Percentiles rank a stretch among this genome's conserved stretches.
These are phyloP conservation scores for Oscheius sp. DNA, from an alignment of 2,888 invertebrate species.

Conservation along the genomic window DNA sequence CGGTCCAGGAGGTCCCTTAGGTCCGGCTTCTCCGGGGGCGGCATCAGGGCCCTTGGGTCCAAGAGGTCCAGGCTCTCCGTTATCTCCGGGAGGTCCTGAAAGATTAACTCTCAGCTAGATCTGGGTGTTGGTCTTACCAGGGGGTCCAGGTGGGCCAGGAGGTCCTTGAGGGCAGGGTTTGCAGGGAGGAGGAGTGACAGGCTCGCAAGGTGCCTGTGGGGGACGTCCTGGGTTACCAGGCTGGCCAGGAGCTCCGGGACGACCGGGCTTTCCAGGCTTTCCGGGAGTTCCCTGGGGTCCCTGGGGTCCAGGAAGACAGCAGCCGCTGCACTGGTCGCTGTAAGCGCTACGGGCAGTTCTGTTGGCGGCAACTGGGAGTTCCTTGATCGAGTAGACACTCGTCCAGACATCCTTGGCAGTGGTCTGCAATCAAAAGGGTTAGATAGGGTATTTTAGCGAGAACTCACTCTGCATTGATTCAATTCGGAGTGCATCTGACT, in stretches of 20 bases:
- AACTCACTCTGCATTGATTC: conserved; percentile 56
- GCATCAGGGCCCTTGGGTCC: conserved; percentile 65
- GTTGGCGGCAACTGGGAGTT: conserved; percentile 59
- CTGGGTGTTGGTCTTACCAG: not conserved
- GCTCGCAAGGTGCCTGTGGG: conserved; percentile 60
- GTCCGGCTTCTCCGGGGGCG: conserved; percentile 63
- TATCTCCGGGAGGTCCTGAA: conserved; percentile 62
- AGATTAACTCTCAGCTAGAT: not conserved
- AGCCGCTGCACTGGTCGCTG: conserved; percentile 64
- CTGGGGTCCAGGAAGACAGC: conserved; percentile 65
- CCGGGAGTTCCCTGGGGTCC: conserved; percentile 61
- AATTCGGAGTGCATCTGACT: conserved; percentile 64
- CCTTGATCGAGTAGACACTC: conserved; percentile 60
- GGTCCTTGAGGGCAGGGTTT: conserved; percentile 62
- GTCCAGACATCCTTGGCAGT: conserved; percentile 64
- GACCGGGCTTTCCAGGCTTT: conserved; percentile 65
- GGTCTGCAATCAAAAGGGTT: conserved; percentile 39
- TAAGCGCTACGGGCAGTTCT: conserved; percentile 56
- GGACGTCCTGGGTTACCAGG: conserved; percentile 65
- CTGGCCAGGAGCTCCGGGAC: conserved; percentile 64
- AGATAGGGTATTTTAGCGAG: not conserved
- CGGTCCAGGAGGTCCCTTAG: conserved; percentile 64
- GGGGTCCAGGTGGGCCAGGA: conserved; percentile 14
- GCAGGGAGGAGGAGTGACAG: conserved; percentile 65
- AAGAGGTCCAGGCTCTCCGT: conserved; percentile 58